Conservation (phyloP, 2,113 vertebrate species). For the Aleadryas rufinucha region DNA sequence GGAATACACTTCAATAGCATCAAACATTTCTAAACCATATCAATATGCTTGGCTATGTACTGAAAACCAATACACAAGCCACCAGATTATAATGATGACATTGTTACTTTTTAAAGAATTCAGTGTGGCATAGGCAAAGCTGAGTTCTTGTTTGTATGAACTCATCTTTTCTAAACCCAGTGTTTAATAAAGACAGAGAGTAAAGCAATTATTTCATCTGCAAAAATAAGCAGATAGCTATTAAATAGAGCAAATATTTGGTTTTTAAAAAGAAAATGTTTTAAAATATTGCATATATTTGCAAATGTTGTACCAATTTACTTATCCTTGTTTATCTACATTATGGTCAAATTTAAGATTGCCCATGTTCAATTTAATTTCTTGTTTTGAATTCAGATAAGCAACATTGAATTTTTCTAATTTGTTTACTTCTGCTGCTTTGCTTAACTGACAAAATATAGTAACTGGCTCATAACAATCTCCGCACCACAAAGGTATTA, state of each 20-base stretch:
- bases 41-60: background rate
- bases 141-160: background rate
- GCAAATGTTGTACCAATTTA: conserved; percentile 40
- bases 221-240: conserved; percentile 51
- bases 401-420: conserved; percentile 20
- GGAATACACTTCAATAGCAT: background rate
- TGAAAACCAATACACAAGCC: background rate
- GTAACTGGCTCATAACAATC: background rate
- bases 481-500: background rate
- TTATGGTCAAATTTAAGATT: conserved; percentile 35
- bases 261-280: conserved; percentile 41
- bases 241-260: conserved; percentile 65
- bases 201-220: conserved; percentile 41
- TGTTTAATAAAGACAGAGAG: conserved; percentile 35
- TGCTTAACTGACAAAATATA: background rate
- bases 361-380: conserved; percentile 21
- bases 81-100: background rate
- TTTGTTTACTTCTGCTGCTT: conserved; percentile 38
- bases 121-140: background rate
- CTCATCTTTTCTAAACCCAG: background rate
- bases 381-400: conserved; percentile 52
- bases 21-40: background rate
- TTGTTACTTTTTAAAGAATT: background rate
- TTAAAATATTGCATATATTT: conserved; percentile 50
- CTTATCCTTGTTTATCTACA: conserved; percentile 53